Conservation (phyloP, 30 jellyfish, hydroid and myxozoan genomes). For the Turritopsis dohrnii region DNA sequence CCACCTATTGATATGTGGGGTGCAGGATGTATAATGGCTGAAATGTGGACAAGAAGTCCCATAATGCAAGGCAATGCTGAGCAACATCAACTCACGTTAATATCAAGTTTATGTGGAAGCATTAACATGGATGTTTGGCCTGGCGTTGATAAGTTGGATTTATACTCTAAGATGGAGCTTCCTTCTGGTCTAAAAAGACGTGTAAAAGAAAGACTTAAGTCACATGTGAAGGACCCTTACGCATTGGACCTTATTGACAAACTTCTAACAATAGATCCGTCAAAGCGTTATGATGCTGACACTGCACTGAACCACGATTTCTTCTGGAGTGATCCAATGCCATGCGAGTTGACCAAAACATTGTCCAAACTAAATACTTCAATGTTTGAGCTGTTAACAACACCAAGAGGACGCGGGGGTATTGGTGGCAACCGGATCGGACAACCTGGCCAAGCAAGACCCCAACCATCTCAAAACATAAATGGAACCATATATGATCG, state of each 20-base stretch:
- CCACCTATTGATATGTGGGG: slow-evolving; percentile 99
- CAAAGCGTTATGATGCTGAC: slow-evolving; percentile 87
- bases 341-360: slow-evolving; percentile 80
- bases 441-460: slow-evolving; percentile 58
- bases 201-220: slow-evolving; percentile 75
- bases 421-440: slow-evolving; percentile 50
- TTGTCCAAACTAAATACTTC: slow-evolving; percentile 78
- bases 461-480: slow-evolving; percentile 79
- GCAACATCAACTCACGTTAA: slow-evolving; percentile 73
- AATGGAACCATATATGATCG: slow-evolving; percentile 88
- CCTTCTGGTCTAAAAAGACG: slow-evolving; percentile 65
- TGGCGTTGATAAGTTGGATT: slow-evolving; percentile 73
- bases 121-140: slow-evolving; percentile 87
- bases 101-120: slow-evolving; percentile 88
- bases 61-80: slow-evolving; percentile 97
- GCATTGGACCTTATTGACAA: slow-evolving; percentile 92
- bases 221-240: slow-evolving; percentile 66
- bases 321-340: slow-evolving; percentile 99
- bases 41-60: slow-evolving; percentile 97
- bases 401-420: slow-evolving; percentile 74
- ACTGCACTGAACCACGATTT: slow-evolving; percentile 96
- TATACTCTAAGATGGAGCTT: slow-evolving; percentile 71
- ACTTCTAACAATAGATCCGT: slow-evolving; percentile 81
- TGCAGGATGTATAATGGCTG: slow-evolving; percentile 99
- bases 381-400: slow-evolving; percentile 83